phyloP scores from a whole-genome alignment of 1,140 invertebrate genomes.

The Archivesica marissinica region DNA sequence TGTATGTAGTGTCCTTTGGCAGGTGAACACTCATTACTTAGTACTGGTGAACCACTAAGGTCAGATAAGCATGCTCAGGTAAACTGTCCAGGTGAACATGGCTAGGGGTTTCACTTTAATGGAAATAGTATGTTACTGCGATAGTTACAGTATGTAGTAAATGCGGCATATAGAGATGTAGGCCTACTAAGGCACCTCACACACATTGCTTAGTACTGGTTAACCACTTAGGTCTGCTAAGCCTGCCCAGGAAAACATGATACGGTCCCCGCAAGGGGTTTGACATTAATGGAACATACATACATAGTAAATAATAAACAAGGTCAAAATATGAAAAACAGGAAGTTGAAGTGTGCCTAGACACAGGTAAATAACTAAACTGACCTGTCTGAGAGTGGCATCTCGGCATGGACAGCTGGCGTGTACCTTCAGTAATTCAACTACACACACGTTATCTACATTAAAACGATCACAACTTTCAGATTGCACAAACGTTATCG shows the following conservation, averaged over 20 bases:
- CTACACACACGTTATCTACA: no score
- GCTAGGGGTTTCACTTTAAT: not conserved
- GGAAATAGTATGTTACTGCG: not conserved
- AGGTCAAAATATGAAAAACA: not conserved
- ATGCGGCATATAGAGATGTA: not conserved
- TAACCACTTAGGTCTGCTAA: no score
- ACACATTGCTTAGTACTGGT: no score
- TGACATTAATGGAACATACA: no score
- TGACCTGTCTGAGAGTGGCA: constrained; percentile 36
- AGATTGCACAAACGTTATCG: no score
- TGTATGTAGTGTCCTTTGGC: no score
- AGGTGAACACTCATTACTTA: not conserved
- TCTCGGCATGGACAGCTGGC: constrained; percentile 20
- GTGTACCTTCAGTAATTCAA: not conserved
- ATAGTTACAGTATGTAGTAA: not conserved
- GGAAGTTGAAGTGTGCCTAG: constrained; percentile 28
- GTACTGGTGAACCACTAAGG: no score
- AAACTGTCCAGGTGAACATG: not conserved
- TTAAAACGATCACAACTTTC: no score
- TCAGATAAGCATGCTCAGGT: not conserved
- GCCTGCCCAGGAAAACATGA: no score
- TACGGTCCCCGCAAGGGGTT: no score
- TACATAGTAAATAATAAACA: not conserved
- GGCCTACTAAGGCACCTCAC: no score
- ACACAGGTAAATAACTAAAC: constrained; percentile 10